These are phyloP conservation scores for Caligus rogercresseyi DNA, from an alignment of 1,140 invertebrate genomes.

Conservation along the genomic window DNA sequence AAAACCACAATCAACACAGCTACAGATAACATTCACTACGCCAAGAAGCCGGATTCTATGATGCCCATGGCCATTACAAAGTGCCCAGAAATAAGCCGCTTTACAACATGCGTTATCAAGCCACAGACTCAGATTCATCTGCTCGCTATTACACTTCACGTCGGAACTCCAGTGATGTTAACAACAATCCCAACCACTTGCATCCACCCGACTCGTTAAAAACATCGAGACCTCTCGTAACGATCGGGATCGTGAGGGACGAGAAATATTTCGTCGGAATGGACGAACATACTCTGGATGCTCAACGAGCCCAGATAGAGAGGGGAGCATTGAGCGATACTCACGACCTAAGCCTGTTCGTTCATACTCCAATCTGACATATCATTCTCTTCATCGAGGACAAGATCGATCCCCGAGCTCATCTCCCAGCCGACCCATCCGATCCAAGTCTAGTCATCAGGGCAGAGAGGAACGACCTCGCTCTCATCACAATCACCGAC, in stretches of 20 bases:
- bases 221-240: not conserved
- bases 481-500: not conserved
- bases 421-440: slow-evolving; percentile 12
- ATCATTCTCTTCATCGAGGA: not conserved
- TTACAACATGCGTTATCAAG: not conserved
- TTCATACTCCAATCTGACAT: not conserved
- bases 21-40: slow-evolving; percentile 17
- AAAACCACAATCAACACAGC: slow-evolving; percentile 20
- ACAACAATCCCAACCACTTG: not conserved
- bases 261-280: not conserved
- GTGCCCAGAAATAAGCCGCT: slow-evolving; percentile 16
- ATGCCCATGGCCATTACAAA: slow-evolving; percentile 14
- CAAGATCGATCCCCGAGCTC: slow-evolving; percentile 17
- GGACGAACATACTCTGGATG: slow-evolving; percentile 12
- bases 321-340: slow-evolving; percentile 3
- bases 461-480: slow-evolving; percentile 6
- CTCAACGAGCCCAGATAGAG: slow-evolving; percentile 16
- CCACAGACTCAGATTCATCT: not conserved
- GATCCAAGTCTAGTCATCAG: slow-evolving; percentile 9
- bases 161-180: not conserved
- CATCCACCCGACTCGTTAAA: slow-evolving; percentile 10
- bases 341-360: not conserved
- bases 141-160: not conserved
- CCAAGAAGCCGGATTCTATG: not conserved
- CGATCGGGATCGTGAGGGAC: not conserved